Conservation (phyloP, 2,797 vertebrate species). For the Sus cebifrons region DNA sequence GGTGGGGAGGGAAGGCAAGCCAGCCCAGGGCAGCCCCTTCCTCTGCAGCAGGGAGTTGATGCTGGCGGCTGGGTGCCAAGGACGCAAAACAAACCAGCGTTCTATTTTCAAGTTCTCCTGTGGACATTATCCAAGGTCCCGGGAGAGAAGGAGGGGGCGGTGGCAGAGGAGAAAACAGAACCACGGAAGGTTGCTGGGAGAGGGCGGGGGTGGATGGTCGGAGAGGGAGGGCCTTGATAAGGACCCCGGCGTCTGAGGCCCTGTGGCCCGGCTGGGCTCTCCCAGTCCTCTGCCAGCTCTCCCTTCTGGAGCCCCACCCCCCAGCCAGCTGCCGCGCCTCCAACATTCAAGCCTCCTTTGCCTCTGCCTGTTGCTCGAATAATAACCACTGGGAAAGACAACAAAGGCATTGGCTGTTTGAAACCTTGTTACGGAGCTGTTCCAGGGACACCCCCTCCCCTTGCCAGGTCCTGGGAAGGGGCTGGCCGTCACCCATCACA, state of each 20-base stretch:
- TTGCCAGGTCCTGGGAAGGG: conserved; percentile 45
- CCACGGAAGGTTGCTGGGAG: conserved; percentile 32
- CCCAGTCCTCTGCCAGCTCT: not conserved
- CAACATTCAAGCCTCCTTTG: conserved; percentile 53
- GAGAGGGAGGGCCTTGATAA: conserved; percentile 71
- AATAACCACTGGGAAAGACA: conserved; percentile 78
- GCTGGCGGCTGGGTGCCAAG: conserved; percentile 79
- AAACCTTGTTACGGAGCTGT: conserved; percentile 66
- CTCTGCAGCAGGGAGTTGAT: conserved; percentile 75
- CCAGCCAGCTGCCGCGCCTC: conserved; percentile 49
- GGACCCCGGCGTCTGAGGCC: not conserved
- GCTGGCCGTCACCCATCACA: not conserved
- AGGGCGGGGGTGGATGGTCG: not conserved
- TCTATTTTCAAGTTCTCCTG: conserved; percentile 84
- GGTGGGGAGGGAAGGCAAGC: conserved; percentile 57
- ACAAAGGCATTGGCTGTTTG: conserved; percentile 77
- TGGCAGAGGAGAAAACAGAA: not conserved
- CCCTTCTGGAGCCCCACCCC: conserved; percentile 46
- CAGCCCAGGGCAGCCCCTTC: conserved; percentile 76
- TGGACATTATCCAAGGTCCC: conserved; percentile 85
- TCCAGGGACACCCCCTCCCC: conserved; percentile 1
- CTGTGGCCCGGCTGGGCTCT: conserved; percentile 19
- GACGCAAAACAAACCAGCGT: conserved; percentile 82
- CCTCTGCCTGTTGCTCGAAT: conserved; percentile 75
- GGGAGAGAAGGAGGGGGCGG: conserved; percentile 70